These are phyloP conservation scores for Cryptus viduatorius DNA, from an alignment of 2,888 invertebrate species.

Conservation along the genomic window DNA sequence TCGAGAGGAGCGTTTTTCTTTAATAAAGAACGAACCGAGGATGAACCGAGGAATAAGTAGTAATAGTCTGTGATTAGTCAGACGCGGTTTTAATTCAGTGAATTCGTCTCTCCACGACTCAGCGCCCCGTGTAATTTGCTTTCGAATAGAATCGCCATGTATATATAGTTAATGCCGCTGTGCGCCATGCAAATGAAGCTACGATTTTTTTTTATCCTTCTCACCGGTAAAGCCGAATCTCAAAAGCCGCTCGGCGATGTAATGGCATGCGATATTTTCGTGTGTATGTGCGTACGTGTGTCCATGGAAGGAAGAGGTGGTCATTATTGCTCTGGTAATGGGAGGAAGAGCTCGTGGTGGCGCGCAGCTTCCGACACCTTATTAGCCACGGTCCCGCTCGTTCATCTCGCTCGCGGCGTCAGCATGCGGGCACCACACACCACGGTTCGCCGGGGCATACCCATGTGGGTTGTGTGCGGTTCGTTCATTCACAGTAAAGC, in stretches of 20 bases:
- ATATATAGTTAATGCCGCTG: not conserved
- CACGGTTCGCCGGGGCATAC: conserved; percentile 23
- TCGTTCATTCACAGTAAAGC: conserved; percentile 45
- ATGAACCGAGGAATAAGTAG: conserved; percentile 39
- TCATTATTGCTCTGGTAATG: conserved; percentile 59
- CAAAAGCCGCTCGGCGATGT: conserved; percentile 14
- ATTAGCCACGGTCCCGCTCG: conserved; percentile 66
- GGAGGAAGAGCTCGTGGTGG: conserved; percentile 53
- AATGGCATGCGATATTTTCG: conserved; percentile 17
- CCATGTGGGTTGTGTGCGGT: conserved; percentile 36
- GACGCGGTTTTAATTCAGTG: conserved; percentile 24
- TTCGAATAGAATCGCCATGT: not conserved
- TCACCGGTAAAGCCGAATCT: conserved; percentile 23
- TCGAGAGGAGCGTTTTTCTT: not conserved
- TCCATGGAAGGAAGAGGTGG: conserved; percentile 36
- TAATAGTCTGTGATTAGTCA: conserved; percentile 49
- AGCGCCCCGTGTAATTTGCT: conserved; percentile 20
- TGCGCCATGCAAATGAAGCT: conserved; percentile 42
- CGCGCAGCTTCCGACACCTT: conserved; percentile 62
- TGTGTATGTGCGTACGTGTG: conserved; percentile 9
- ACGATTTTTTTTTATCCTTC: conserved; percentile 25
- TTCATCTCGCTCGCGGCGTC: conserved; percentile 62
- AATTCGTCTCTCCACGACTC: not conserved
- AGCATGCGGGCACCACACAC: conserved; percentile 61
- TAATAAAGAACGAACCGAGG: conserved; percentile 2